Conservation (phyloP, 2,113 vertebrate species). For the Chrysemys picta region DNA sequence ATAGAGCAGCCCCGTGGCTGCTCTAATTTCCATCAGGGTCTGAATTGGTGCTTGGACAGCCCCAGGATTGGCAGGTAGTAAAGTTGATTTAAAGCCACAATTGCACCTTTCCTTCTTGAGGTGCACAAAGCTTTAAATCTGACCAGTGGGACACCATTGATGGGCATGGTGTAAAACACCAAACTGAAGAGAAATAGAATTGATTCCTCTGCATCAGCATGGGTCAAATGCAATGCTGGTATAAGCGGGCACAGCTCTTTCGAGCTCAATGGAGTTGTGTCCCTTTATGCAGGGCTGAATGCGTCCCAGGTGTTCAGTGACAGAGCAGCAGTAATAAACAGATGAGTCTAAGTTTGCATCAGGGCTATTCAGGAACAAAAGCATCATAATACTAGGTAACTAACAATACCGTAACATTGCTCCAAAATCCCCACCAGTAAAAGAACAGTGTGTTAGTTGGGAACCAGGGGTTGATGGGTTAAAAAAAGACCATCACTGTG, state of each 20-base stretch:
- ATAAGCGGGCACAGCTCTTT: not conserved
- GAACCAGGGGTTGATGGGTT: not conserved
- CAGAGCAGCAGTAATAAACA: not conserved
- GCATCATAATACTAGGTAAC: not conserved
- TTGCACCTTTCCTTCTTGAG: not conserved
- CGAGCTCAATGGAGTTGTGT: not conserved
- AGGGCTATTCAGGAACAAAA: not conserved
- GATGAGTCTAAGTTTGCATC: not conserved
- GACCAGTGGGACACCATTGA: not conserved
- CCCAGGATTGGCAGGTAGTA: not conserved
- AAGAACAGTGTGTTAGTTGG: not conserved
- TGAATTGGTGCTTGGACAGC: not conserved
- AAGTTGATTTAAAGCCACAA: not conserved
- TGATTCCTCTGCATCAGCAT: not conserved
- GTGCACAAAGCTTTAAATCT: not conserved
- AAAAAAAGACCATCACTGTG: too few relatives aligned
- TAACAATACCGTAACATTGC: rapidly evolving
- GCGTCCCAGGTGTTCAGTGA: too few relatives aligned
- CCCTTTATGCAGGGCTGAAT: not conserved
- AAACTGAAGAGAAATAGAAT: not conserved
- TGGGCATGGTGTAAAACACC: not conserved
- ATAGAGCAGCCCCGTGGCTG: not conserved
- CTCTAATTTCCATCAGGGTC: not conserved
- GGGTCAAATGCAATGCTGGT: not conserved
- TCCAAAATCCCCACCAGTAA: not conserved